Conservation (phyloP, 1,140 invertebrate genomes). For the Metopolophium dirhodum region DNA sequence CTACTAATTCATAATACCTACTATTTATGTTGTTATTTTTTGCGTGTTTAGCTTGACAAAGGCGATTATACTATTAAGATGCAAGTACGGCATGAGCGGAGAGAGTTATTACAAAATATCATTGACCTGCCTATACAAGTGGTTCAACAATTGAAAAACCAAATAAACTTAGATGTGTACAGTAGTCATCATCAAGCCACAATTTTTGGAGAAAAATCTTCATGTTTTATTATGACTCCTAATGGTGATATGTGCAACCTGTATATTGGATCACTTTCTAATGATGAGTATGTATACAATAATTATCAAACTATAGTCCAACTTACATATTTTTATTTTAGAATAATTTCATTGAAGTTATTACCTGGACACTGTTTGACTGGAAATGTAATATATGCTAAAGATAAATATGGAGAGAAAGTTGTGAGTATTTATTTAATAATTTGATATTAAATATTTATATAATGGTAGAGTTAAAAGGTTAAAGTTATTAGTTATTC, state of each 20-base stretch:
- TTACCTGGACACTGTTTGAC: conserved; percentile 74
- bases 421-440: conserved; percentile 63
- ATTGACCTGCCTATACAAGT: conserved; percentile 78
- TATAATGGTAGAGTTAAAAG: background rate
- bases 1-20: background rate
- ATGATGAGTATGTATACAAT: conserved; percentile 68
- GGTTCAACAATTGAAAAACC: conserved; percentile 76
- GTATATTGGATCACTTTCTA: conserved; percentile 76
- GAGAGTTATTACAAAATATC: conserved; percentile 84
- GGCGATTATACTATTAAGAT: conserved; percentile 90
- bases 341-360: conserved; percentile 66
- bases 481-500: background rate
- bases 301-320: background rate
- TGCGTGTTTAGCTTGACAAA: conserved; percentile 81
- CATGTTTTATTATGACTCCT: conserved; percentile 68
- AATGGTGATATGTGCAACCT: conserved; percentile 71
- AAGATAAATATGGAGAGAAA: conserved; percentile 83
- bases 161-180: conserved; percentile 73
- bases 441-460: background rate
- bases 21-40: conserved; percentile 53
- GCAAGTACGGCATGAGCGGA: conserved; percentile 88
- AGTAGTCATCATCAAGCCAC: conserved; percentile 67
- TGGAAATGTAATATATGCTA: conserved; percentile 80
- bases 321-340: conserved; percentile 54
- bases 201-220: conserved; percentile 79